Conservation (phyloP, 1,140 invertebrate genomes). For the Phymastichus coffea region DNA sequence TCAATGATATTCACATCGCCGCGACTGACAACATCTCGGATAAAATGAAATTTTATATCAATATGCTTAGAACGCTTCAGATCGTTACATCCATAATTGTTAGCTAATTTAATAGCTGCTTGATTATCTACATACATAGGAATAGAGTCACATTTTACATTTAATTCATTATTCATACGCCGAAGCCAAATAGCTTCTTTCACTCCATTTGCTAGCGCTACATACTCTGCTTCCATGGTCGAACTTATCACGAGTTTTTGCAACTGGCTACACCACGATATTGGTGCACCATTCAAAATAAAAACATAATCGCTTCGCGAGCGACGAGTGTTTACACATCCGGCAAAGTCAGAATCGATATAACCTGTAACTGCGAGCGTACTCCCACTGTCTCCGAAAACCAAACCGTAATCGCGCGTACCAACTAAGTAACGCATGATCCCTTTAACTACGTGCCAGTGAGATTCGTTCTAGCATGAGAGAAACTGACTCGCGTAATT, state of each 20-base stretch:
- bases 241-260: slow-evolving; percentile 17
- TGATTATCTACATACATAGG: slow-evolving; percentile 10
- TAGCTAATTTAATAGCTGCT: slow-evolving; percentile 5
- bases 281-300: slow-evolving; percentile 9
- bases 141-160: neutral
- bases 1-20: no score
- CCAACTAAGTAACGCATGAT: no score
- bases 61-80: no score
- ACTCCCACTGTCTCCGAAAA: no score
- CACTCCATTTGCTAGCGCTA: no score
- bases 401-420: no score
- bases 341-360: slow-evolving; percentile 18
- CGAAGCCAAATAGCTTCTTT: slow-evolving; percentile 39
- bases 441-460: slow-evolving; percentile 26
- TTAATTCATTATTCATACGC: slow-evolving; percentile 23
- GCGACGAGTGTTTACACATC: slow-evolving; percentile 5
- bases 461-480: neutral
- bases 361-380: neutral
- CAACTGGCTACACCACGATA: slow-evolving; percentile 19
- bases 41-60: no score
- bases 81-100: no score
- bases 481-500: slow-evolving; percentile 12
- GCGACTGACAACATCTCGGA: no score
- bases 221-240: slow-evolving; percentile 32
- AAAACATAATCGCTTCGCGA: slow-evolving; percentile 21